Evolutionary conservation across 2,888 invertebrate species (phyloP), one percentile per base, ranked within the genome.

Genomic region (Lochmaea capreae): DNA sequence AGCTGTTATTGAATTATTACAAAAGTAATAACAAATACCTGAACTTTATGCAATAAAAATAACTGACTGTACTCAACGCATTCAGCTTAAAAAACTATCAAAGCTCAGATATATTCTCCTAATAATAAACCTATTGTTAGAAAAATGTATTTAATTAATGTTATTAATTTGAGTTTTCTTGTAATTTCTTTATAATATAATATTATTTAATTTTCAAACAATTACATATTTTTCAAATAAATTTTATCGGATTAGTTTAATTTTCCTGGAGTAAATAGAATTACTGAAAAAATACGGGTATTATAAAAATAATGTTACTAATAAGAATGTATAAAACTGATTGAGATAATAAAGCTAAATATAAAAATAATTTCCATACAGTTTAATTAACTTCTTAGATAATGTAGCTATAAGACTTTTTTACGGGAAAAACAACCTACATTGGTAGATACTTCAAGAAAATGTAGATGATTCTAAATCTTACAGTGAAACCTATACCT

Each of bases 251-350:
- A 33, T 33, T 46, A 33, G 42, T 67, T 42, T 75, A 69, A 70
- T 75, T 75, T 75, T 76, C 16, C 76, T 71, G 73, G 76, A 66
- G 73, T 62, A 39, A 18, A 84, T 81, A 83, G 83, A 85, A 84
- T 83, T 82, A 85, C 82, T 84, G 83, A 85, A 81, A 81, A 78
- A 81, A 79, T 86, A 86, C 86, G 86, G 86, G 86, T 86, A 86
- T 85, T 85, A 86, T 85, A 84, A 85, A 84, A 82, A 84, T 84
- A 85, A 85, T 85, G 85, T 85, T 85, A 84, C 84, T 84, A 81
- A 83, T 80, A 74, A 76, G 70, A 79, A 82, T 86, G 85, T 86
- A 86, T 85, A 86, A 85, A 83, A 70, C 79, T 80, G 82, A 83
- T 81, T 81, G 80, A 82, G 80, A 83, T 83, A 86, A 85, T 85